Conservation (phyloP, 2,113 vertebrate species). For the Motacilla alba region DNA sequence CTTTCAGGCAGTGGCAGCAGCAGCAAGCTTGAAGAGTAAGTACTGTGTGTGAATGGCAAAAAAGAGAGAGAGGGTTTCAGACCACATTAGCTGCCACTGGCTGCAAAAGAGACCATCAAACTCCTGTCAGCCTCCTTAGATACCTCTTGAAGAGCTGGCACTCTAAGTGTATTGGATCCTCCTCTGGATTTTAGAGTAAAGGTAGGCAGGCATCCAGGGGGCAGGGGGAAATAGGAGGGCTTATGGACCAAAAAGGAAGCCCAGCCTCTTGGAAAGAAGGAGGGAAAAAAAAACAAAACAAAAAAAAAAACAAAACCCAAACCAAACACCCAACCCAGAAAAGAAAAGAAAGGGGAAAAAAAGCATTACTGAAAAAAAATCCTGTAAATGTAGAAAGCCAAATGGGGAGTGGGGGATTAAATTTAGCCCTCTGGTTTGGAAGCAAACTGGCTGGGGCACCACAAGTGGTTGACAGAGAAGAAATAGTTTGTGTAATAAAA, state of each 20-base stretch:
- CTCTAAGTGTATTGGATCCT: conserved; percentile 71
- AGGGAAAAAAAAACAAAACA: background rate
- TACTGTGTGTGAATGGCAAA: conserved; percentile 58
- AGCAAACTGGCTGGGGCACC: conserved; percentile 29
- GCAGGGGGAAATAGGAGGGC: conserved; percentile 62
- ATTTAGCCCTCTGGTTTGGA: conserved; percentile 55
- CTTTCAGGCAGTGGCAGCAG: conserved; percentile 72
- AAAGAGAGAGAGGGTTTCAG: conserved; percentile 68
- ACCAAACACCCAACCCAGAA: background rate
- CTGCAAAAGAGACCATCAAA: conserved; percentile 70
- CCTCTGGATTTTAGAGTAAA: conserved; percentile 72
- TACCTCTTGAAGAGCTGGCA: conserved; percentile 73
- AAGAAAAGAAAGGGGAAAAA: conserved; percentile 30
- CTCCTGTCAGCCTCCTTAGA: conserved; percentile 74
- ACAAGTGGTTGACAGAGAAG: conserved; percentile 54
- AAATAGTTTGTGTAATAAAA: conserved; percentile 46
- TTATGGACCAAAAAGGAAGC: conserved; percentile 53
- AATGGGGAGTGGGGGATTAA: conserved; percentile 49
- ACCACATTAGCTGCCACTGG: conserved; percentile 69
- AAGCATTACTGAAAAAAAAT: conserved; percentile 1
- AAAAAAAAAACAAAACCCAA: background rate
- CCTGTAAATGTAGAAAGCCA: conserved; percentile 42
- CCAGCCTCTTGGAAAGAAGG: conserved; percentile 45
- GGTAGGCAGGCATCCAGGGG: conserved; percentile 79
- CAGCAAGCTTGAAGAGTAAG: conserved; percentile 68